phyloP scores from a whole-genome alignment of 2,113 vertebrate species.

The Thunnus thynnus region DNA sequence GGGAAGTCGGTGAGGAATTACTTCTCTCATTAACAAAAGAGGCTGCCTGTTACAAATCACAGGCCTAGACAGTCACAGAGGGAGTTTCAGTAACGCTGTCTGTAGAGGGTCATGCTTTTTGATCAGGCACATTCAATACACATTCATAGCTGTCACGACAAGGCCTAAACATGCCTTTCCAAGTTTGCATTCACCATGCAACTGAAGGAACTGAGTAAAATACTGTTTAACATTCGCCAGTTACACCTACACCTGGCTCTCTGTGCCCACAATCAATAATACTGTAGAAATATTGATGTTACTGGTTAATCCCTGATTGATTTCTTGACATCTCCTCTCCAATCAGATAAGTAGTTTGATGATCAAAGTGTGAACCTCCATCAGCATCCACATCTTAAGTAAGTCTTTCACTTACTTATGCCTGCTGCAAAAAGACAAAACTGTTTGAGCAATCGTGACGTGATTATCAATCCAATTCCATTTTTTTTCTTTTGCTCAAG shows the following conservation, averaged over 20 bases:
- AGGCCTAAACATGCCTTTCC: constrained; percentile 59
- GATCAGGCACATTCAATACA: constrained; percentile 48
- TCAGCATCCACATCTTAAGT: constrained; percentile 25
- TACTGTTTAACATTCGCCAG: constrained; percentile 29
- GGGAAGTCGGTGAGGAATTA: constrained; percentile 17
- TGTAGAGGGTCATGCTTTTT: constrained; percentile 55
- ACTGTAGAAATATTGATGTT: constrained; percentile 23
- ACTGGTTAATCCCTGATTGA: not conserved
- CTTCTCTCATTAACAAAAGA: constrained; percentile 35
- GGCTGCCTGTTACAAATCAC: constrained; percentile 29
- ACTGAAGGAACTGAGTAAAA: constrained; percentile 29
- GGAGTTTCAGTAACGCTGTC: constrained; percentile 23
- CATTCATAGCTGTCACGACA: constrained; percentile 34
- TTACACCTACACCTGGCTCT: constrained; percentile 34
- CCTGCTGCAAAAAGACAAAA: constrained; percentile 10
- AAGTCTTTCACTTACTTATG: constrained; percentile 1
- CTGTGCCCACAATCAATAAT: not conserved
- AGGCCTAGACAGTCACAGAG: constrained; percentile 26
- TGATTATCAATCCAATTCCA: constrained; percentile 13
- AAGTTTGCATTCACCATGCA: constrained; percentile 59
- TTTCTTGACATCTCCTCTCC: not conserved
- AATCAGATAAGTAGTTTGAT: not conserved
- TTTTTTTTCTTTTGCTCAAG: not conserved
- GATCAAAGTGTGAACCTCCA: constrained; percentile 9
- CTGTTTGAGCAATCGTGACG: not conserved